Evolutionary conservation across 1,140 invertebrate species (phyloP).

Genomic region (Metaphire vulgaris): DNA sequence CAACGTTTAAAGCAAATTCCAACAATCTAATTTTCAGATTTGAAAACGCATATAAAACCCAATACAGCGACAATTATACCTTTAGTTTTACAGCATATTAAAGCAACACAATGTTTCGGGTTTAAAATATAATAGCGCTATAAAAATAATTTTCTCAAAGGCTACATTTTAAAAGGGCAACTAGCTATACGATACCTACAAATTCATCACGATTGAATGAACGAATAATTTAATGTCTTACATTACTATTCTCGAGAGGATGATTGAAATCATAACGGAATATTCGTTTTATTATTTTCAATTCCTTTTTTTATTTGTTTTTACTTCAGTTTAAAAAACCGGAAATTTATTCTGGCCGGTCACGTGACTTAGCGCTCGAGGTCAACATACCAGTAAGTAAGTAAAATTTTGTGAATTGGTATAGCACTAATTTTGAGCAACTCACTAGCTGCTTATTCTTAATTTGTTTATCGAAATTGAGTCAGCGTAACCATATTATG

Average conservation of each 20-base stretch:
- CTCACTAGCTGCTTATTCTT: neutral
- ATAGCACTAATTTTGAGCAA: neutral
- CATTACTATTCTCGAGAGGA: conserved; percentile 15
- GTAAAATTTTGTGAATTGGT: neutral
- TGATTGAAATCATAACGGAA: conserved; percentile 16
- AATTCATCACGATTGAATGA: neutral
- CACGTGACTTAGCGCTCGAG: neutral
- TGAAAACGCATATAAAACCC: too few species aligned
- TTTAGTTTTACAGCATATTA: neutral
- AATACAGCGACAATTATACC: neutral
- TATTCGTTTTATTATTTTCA: neutral
- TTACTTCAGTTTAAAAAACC: neutral
- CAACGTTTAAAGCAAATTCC: too few species aligned
- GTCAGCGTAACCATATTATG: neutral
- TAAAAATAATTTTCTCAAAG: neutral
- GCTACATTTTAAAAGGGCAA: neutral
- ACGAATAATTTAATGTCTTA: neutral
- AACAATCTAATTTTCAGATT: too few species aligned
- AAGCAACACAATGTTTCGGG: neutral
- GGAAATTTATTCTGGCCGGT: neutral
- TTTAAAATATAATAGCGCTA: too few species aligned
- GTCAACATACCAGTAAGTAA: too few species aligned
- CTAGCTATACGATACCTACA: neutral
- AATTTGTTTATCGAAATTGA: neutral
- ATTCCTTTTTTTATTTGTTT: neutral